Evolutionary conservation across 2,888 invertebrate genomes (phyloP), one percentile per base, ranked within the genome.

Genomic region (Cerastoderma edule): DNA sequence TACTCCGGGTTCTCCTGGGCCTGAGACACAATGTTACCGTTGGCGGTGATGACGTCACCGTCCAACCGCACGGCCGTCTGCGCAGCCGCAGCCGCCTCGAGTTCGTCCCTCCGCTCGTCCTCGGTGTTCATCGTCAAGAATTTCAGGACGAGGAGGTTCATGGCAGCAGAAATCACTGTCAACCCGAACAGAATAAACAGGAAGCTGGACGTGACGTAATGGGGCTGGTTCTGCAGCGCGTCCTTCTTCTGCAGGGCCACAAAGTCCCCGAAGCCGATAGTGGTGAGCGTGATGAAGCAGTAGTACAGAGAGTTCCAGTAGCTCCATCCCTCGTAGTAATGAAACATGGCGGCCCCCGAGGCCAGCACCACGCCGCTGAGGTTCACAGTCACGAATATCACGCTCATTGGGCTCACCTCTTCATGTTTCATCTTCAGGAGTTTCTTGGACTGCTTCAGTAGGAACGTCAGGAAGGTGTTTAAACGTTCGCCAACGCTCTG

Each of bases 101-200:
- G 96, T 93, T 98, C 98, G 90, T 98, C 98, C 74, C 98, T 94
- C 90, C 98, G 95, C 93, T 99, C 98, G 91, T 99, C 99, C 93
- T 99, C 99, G 0, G 99, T 99, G 94, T 99, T 99, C 93, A 94
- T 93, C n/a, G 99, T 99, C 96, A 99, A 97, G 94, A 99, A 99
- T 50, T 99, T 95, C 30, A 99, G 95, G 6, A 99, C 99, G 24
- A 99, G 94, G 85, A 99, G 94, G 93, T 99, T 99, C 92, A 99
- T 99, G 89, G 98, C 98, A 67, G 99, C 99, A 70, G 99, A 99
- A n/a, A 99, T 98, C 19, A 99, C 99, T 0, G 99, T 99, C 87
- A 99, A 94, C 0, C 99, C 99, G 91, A 99, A 99, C n/a, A 99
- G 95, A 80, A 99, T 99, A 93, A 99, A 99, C 32, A 99, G 97